Base-by-base conservation (phyloP, 2,888 invertebrate species). In the Rhogogaster chlorosoma region DNA sequence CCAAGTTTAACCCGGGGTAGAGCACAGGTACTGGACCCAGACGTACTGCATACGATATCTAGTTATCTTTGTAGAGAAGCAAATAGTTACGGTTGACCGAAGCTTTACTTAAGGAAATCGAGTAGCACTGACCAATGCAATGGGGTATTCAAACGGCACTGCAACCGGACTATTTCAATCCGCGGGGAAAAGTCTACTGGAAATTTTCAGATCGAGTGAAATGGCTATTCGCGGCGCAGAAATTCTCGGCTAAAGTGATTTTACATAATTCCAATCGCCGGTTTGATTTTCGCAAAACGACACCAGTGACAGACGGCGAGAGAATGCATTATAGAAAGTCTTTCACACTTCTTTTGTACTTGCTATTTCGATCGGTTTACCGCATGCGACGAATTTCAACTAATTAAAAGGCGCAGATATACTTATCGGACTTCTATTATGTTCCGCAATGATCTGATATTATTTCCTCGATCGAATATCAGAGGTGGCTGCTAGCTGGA, bases 81-180 rank as follows among this genome's bases (percentile, higher is more conserved):
- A 15, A 26, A 22, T 61, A 61, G 80, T 80, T 61, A 80, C 61
- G 80, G 80, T 80, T 38, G 78, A 80, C 57, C 57, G 61, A 22
- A 7, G 57, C 61, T 61, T 61, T n/a, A 61, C 49, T 80, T 10
- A 10, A 36, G 38, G 38, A 61, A 61, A 80, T 80, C 61, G 61
- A 12, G 38, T 26, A 61, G 42, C 61, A 61, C 3, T 9, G 38
- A 75, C 26, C 36, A 75, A 22, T 26, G 45, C 36, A 75, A 22
- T 26, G 45, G 9, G n/a, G 15, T 26, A 53, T n/a, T 78, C 53
- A 78, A 78, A 78, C 49, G 78, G 57, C 77, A 77, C 53, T 53
- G 15, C 1, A 3, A n/a, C 45, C 5, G n/a, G 70, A 6, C 18
- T 67, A 29, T 29, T 10, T 67, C 4, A 36, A 70, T 70, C 5